These are phyloP conservation scores for Poeciliopsis turneri DNA, from an alignment of 2,797 vertebrate genomes.

Conservation along the genomic window DNA sequence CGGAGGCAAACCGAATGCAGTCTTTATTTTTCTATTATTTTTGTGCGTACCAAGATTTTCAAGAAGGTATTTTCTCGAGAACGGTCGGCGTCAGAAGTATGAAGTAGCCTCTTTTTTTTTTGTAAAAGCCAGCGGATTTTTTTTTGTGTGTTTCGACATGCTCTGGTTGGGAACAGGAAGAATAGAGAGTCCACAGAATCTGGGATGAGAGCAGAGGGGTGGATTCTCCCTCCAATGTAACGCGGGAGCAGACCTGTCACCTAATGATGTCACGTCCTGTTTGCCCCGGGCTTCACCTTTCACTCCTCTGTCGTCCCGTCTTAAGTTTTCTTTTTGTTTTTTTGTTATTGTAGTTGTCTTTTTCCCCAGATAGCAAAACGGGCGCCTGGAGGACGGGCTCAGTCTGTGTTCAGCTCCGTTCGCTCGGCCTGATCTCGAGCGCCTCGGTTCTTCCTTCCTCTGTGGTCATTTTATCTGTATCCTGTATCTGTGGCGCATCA, in stretches of 20 bases:
- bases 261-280: constrained; percentile 60
- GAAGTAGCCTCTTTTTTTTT: constrained; percentile 25
- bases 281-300: constrained; percentile 20
- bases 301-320: not conserved
- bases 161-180: constrained; percentile 27
- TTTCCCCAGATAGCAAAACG: constrained; percentile 6
- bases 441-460: constrained; percentile 47
- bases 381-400: constrained; percentile 10
- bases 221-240: constrained; percentile 52
- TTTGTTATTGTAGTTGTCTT: constrained; percentile 1
- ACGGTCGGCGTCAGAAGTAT: constrained; percentile 43
- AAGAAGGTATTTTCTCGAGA: constrained; percentile 62
- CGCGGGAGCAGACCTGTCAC: constrained; percentile 47
- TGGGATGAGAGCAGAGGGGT: constrained; percentile 57
- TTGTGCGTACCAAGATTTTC: constrained; percentile 71
- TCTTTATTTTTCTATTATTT: constrained; percentile 77
- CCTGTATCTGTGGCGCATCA: constrained; percentile 61
- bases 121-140: constrained; percentile 34
- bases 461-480: constrained; percentile 48
- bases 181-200: constrained; percentile 58
- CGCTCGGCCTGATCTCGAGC: constrained; percentile 47
- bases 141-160: constrained; percentile 22
- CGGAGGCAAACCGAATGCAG: constrained; percentile 55
- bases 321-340: no score
- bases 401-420: constrained; percentile 30